These are phyloP conservation scores for Tangara arthus DNA, from an alignment of 2,797 vertebrate species.

Conservation along the genomic window DNA sequence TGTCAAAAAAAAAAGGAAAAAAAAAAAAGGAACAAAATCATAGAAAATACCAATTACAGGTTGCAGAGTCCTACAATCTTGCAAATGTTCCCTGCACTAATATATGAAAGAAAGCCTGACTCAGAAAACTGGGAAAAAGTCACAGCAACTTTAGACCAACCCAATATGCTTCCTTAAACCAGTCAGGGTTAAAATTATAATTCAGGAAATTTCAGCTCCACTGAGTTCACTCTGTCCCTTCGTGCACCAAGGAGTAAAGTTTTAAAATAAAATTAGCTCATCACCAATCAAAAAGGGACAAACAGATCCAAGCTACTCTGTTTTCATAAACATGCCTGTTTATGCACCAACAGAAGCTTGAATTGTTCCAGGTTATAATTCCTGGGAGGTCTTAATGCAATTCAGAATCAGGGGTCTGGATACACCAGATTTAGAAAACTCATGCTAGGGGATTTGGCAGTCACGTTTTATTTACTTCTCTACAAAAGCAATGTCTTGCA, in stretches of 20 bases:
- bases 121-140: not conserved
- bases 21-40: not conserved
- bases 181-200: not conserved
- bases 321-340: not conserved
- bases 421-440: not conserved
- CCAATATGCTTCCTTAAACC: not conserved
- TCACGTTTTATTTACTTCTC: not conserved
- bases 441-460: not conserved
- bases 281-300: not conserved
- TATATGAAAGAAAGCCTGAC: not conserved
- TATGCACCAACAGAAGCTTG: not conserved
- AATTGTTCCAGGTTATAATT: not conserved
- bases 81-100: not conserved
- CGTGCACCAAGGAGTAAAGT: not conserved
- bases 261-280: constrained; percentile 32
- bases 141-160: not conserved
- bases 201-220: constrained; percentile 1
- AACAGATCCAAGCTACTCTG: not conserved
- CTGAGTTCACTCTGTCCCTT: not conserved
- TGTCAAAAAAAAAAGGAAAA: not conserved
- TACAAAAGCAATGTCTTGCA: not conserved
- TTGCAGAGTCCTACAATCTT: not conserved
- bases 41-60: not conserved
- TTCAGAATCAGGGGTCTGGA: not conserved
- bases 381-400: not conserved